Conservation (phyloP, 2,797 vertebrate genomes). For the Oreonectes daqikongensis region DNA sequence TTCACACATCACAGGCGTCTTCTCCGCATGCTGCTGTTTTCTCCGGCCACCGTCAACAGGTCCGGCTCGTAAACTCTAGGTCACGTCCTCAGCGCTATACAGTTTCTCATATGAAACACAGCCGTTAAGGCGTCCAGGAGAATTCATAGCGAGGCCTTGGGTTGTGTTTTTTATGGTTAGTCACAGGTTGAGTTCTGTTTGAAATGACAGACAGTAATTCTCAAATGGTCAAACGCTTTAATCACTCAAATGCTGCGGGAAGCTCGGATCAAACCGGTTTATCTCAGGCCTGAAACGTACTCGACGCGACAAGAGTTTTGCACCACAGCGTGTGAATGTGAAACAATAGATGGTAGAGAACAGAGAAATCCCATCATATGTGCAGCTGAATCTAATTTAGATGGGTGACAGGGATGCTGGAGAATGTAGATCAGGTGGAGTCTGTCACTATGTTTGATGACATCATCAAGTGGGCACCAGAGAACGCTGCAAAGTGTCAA, state of each 20-base stretch:
- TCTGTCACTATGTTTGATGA: conserved; percentile 81
- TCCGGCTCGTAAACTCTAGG: conserved; percentile 79
- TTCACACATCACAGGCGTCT: conserved; percentile 49
- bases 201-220: conserved; percentile 70
- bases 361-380: background rate
- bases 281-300: no score
- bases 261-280: background rate
- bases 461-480: conserved; percentile 85
- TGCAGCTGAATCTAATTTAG: background rate
- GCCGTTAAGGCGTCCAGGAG: conserved; percentile 60
- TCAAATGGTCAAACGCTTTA: conserved; percentile 48
- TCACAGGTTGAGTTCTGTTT: conserved; percentile 75
- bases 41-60: conserved; percentile 76
- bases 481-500: conserved; percentile 95
- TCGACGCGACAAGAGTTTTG: no score
- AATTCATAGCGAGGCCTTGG: conserved; percentile 73
- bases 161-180: conserved; percentile 80
- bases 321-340: no score
- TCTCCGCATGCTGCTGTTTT: conserved; percentile 51
- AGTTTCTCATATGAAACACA: conserved; percentile 74
- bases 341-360: no score
- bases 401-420: background rate
- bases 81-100: conserved; percentile 70
- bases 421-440: conserved; percentile 78
- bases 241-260: background rate